Conservation (phyloP, 2,113 vertebrate genomes). For the Ia io region DNA sequence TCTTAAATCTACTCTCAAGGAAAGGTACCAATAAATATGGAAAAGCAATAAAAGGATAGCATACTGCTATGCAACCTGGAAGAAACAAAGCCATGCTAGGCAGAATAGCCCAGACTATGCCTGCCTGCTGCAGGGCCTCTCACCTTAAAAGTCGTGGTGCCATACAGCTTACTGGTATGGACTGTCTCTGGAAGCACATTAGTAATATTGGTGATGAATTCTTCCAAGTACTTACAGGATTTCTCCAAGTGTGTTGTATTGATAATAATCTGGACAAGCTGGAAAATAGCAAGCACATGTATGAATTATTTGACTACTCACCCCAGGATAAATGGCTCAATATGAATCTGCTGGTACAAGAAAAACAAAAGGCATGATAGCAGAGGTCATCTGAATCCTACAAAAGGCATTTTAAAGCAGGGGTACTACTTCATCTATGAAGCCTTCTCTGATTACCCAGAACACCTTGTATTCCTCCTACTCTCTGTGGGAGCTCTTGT, state of each 20-base stretch:
- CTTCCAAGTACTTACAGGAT: slow-evolving; percentile 95
- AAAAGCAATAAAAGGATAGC: background rate
- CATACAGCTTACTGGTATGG: slow-evolving; percentile 95
- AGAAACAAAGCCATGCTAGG: background rate
- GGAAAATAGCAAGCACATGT: slow-evolving; percentile 41
- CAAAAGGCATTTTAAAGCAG: background rate
- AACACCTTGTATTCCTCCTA: background rate
- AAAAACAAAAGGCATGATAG: background rate
- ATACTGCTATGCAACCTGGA: background rate
- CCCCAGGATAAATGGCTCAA: background rate
- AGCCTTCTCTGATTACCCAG: background rate
- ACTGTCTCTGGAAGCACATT: slow-evolving; percentile 93
- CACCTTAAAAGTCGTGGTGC: slow-evolving; percentile 97
- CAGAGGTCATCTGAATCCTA: background rate
- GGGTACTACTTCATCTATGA: background rate
- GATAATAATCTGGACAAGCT: slow-evolving; percentile 99
- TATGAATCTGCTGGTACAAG: background rate
- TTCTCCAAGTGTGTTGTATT: slow-evolving; percentile 98
- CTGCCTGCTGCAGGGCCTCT: background rate
- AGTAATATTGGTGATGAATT: slow-evolving; percentile 99
- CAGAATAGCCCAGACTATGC: fast-evolving
- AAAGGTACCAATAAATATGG: background rate
- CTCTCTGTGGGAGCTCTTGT: background rate
- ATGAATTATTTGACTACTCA: background rate
- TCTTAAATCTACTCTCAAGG: background rate